Conservation (phyloP, 2,888 invertebrate species). For the Polyploca ridens region DNA sequence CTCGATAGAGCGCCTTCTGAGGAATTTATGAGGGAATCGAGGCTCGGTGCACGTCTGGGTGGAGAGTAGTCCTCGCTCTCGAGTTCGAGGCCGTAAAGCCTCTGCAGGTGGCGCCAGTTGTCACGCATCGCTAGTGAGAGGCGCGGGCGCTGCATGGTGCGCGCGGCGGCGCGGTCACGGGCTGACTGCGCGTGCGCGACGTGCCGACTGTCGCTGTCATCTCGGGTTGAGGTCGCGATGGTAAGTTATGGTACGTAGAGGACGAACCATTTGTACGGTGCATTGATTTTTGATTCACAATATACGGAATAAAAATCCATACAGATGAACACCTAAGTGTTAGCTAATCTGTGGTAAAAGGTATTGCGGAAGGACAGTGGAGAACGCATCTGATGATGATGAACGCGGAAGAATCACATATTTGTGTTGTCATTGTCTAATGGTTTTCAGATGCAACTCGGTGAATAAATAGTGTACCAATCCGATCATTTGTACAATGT, state of each 20-base stretch:
- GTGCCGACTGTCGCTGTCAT: slow-evolving; percentile 41
- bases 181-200: slow-evolving; percentile 55
- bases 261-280: slow-evolving; percentile 29
- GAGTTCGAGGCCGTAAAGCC: slow-evolving; percentile 77
- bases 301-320: too few relatives aligned
- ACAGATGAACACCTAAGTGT: slow-evolving; percentile 16
- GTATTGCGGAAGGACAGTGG: neutral
- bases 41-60: slow-evolving; percentile 81
- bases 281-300: slow-evolving; percentile 15
- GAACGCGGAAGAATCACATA: neutral
- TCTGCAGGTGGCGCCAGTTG: slow-evolving; percentile 81
- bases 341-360: neutral
- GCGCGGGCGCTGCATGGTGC: slow-evolving; percentile 82
- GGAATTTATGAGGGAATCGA: slow-evolving; percentile 88
- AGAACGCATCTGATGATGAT: neutral
- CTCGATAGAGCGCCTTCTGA: slow-evolving; percentile 87
- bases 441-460: neutral
- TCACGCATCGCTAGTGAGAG: slow-evolving; percentile 82
- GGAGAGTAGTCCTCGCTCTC: slow-evolving; percentile 64
- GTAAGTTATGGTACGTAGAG: slow-evolving; percentile 38
- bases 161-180: slow-evolving; percentile 74
- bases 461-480: neutral
- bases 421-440: slow-evolving; percentile 1
- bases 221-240: slow-evolving; percentile 41
- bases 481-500: neutral